These are phyloP conservation scores for Acrocephalus kingi DNA, from an alignment of 2,113 vertebrate species.

Conservation along the genomic window DNA sequence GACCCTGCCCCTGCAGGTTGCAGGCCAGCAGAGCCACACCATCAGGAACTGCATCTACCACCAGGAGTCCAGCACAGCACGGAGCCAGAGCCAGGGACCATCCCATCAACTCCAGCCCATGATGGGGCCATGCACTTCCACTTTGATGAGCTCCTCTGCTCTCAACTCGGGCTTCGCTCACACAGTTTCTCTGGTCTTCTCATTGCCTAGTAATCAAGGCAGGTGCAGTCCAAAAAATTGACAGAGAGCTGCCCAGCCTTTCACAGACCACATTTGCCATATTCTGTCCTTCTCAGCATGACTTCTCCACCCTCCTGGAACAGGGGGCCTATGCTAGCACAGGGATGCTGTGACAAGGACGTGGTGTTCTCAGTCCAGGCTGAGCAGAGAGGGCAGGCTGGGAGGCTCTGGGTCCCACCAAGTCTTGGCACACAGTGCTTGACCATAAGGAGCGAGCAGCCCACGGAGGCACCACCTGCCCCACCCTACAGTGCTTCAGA, in stretches of 20 bases:
- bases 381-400: not conserved
- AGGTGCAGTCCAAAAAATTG: not conserved
- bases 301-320: rapidly evolving
- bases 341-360: rapidly evolving
- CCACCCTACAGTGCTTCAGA: not conserved
- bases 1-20: not conserved
- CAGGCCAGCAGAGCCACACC: not conserved
- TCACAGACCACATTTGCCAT: not conserved
- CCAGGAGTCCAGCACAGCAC: not conserved
- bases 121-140: not conserved
- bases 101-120: not conserved
- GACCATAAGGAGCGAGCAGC: rapidly evolving
- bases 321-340: not conserved
- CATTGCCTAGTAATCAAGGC: not conserved
- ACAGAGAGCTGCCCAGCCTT: not conserved
- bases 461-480: rapidly evolving
- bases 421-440: rapidly evolving
- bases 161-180: not conserved
- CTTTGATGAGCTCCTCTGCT: not conserved
- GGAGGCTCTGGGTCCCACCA: rapidly evolving
- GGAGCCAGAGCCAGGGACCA: not conserved
- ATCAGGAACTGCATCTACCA: not conserved
- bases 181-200: not conserved
- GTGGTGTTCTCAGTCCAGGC: not conserved
- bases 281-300: not conserved